Percentiles rank a stretch among this genome's conserved stretches.
These are phyloP conservation scores for Aurelia aurita DNA, from an alignment of 30 jellyfish, hydroid and myxozoan genomes.

Conservation along the genomic window DNA sequence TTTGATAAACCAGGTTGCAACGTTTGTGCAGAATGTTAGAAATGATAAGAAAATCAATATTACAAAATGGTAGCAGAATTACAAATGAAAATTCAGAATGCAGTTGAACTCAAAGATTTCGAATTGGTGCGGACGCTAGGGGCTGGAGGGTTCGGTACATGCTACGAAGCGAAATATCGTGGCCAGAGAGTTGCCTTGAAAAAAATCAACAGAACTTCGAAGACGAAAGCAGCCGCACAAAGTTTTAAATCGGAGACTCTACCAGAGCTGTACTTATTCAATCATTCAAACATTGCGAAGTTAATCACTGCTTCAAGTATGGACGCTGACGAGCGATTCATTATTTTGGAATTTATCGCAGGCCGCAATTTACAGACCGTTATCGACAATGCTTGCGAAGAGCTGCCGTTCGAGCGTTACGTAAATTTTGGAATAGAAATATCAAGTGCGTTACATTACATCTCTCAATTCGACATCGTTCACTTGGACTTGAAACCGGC, in stretches of 20 bases:
- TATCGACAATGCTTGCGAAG: constrained; percentile 64
- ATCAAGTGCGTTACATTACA: constrained; percentile 77
- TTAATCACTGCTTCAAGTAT: constrained; percentile 69
- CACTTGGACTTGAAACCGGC: constrained; percentile 95
- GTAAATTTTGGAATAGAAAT: constrained; percentile 64
- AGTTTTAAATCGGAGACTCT: constrained; percentile 80
- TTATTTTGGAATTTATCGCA: constrained; percentile 76
- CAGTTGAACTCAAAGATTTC: constrained; percentile 53
- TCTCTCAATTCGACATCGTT: constrained; percentile 57
- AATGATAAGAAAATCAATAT: no score
- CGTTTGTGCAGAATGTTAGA: no score
- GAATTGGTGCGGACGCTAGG: constrained; percentile 77
- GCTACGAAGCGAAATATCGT: constrained; percentile 79
- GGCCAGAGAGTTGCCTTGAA: constrained; percentile 73
- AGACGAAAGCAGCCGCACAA: constrained; percentile 79
- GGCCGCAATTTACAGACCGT: constrained; percentile 81
- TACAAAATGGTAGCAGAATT: constrained; percentile 58
- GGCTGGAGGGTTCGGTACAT: constrained; percentile 96
- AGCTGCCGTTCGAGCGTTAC: constrained; percentile 23
- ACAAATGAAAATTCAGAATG: background rate
- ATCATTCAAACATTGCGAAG: constrained; percentile 71
- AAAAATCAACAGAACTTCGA: constrained; percentile 80
- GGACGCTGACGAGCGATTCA: constrained; percentile 49
- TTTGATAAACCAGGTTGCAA: no score
- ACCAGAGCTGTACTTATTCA: constrained; percentile 65